Evolutionary conservation across 2,888 invertebrate genomes (phyloP).

Genomic region (Smittia sp.): DNA sequence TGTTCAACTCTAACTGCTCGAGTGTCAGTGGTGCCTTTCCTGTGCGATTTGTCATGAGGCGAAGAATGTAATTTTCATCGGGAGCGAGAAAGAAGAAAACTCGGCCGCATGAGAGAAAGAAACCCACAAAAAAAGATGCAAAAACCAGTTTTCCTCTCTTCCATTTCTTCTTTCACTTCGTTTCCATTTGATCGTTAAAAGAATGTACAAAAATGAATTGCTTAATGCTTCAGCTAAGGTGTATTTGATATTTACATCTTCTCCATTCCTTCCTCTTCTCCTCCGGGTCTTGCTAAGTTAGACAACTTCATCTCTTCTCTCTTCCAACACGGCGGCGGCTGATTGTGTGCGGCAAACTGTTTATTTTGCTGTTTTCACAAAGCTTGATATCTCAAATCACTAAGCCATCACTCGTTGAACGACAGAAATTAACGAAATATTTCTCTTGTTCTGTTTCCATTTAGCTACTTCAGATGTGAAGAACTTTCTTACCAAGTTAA

Average conservation of each 20-base stretch:
- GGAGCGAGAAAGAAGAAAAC: not conserved
- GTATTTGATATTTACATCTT: conserved; percentile 6
- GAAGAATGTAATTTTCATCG: conserved; percentile 6
- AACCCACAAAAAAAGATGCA: conserved; percentile 19
- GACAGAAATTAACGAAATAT: not conserved
- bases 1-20: too few relatives aligned
- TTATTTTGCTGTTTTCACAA: not conserved
- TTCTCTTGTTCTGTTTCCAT: not conserved
- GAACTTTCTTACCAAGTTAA: not conserved
- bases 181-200: conserved; percentile 7
- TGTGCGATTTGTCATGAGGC: not conserved
- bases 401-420: too few relatives aligned
- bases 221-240: conserved; percentile 9
- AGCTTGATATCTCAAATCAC: not conserved
- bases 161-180: conserved; percentile 1
- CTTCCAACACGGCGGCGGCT: not conserved
- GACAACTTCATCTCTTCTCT: not conserved
- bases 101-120: not conserved
- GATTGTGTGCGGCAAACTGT: too few relatives aligned
- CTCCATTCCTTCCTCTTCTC: not conserved
- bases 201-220: not conserved
- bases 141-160: conserved; percentile 9
- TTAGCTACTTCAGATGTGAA: not conserved
- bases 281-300: not conserved
- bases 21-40: conserved; percentile 2